Evolutionary conservation across 2,113 vertebrate genomes (phyloP).

Genomic region (Nannospalax galili): DNA sequence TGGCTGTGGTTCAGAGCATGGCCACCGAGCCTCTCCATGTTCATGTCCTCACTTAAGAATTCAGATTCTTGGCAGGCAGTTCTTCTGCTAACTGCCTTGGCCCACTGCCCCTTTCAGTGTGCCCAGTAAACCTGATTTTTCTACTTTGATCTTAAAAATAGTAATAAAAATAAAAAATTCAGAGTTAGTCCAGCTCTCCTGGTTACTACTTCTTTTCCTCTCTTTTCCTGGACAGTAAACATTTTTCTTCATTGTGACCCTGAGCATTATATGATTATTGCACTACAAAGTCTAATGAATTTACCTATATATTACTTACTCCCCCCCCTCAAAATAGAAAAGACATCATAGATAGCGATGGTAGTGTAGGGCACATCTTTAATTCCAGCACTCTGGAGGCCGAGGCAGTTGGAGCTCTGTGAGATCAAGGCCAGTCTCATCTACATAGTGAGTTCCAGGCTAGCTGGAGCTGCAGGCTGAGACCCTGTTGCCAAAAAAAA

Average conservation of each 20-base stretch:
- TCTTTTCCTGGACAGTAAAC: background rate
- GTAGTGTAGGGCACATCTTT: no score
- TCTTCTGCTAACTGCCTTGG: background rate
- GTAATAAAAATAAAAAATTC: background rate
- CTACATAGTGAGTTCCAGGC: no score
- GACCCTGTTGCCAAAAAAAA: no score
- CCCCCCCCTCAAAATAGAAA: no score
- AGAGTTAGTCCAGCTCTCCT: background rate
- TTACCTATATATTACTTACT: background rate
- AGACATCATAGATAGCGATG: no score
- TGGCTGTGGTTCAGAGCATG: background rate
- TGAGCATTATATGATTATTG: conserved; percentile 30
- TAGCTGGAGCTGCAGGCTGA: no score
- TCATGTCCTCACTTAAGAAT: background rate
- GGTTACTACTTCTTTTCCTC: background rate
- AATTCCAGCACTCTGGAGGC: no score
- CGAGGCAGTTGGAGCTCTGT: no score
- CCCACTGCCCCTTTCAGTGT: background rate
- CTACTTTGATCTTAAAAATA: background rate
- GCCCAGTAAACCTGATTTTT: background rate
- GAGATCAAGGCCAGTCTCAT: no score
- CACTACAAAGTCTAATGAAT: background rate
- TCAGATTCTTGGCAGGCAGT: background rate
- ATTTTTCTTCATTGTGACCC: background rate
- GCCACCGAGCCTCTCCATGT: background rate